Evolutionary conservation across 2,888 invertebrate species (phyloP).

Genomic region (Oasisia sp.): DNA sequence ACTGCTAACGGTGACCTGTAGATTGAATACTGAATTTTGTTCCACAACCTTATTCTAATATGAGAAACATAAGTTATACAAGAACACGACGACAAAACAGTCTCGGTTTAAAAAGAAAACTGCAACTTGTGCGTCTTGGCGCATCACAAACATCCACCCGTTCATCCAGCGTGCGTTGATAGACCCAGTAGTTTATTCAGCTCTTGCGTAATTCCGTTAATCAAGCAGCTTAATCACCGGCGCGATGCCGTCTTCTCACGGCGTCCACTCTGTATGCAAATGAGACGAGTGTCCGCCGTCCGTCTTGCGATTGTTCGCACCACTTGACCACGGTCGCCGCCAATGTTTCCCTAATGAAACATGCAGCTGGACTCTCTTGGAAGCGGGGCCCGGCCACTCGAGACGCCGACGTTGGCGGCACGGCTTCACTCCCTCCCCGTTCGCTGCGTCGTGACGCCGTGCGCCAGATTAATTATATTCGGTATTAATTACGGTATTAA

Average conservation of each 20-base stretch:
- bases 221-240: background rate
- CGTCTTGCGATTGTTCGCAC: background rate
- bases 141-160: background rate
- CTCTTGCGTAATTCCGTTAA: conserved; percentile 17
- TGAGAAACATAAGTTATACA: no score
- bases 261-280: conserved; percentile 5
- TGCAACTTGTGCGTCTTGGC: no score
- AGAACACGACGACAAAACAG: no score
- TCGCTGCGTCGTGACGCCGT: background rate
- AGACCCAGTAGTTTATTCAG: background rate
- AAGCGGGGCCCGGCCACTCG: background rate
- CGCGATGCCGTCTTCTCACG: background rate
- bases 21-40: no score
- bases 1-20: no score
- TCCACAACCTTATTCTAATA: no score
- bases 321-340: background rate
- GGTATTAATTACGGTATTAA: conserved; percentile 10
- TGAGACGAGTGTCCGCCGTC: background rate
- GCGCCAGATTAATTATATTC: conserved; percentile 7
- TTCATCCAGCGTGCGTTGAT: background rate
- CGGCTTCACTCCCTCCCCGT: background rate
- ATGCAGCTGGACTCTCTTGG: background rate
- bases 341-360: conserved; percentile 7
- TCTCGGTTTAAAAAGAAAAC: no score
- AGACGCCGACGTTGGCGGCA: background rate